phyloP scores from a whole-genome alignment of 2,888 invertebrate genomes.

The Phortica magna region DNA sequence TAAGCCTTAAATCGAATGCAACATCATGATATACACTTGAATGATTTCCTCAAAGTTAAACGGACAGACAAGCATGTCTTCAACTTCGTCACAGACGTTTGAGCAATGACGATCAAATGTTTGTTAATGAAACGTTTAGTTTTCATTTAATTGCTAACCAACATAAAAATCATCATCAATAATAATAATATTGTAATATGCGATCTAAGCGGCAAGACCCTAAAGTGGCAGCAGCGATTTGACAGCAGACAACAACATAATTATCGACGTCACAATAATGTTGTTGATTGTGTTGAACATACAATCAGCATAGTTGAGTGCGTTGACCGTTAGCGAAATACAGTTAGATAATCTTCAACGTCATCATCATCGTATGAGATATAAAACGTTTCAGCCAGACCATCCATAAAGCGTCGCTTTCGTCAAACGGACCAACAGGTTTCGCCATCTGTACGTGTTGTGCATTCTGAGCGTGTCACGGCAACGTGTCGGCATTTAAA shows the following conservation, averaged over 20 bases:
- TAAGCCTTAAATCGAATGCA: background rate
- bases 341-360: constrained; percentile 24
- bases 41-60: background rate
- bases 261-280: background rate
- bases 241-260: background rate
- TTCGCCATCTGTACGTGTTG: constrained; percentile 1
- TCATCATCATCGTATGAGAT: background rate
- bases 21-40: background rate
- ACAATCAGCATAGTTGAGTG: too few relatives aligned
- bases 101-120: background rate
- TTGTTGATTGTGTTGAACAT: background rate
- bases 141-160: constrained; percentile 61
- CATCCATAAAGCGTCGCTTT: background rate
- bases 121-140: constrained; percentile 63
- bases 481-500: background rate
- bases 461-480: background rate
- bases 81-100: background rate
- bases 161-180: background rate
- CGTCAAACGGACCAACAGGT: background rate
- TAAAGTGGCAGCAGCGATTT: background rate
- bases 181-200: background rate
- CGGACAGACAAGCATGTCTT: background rate
- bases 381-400: background rate
- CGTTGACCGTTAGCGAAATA: constrained; percentile 11
- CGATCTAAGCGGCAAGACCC: background rate